Evolutionary conservation across 2,113 vertebrate species (phyloP).

Genomic region (Upupa epops): DNA sequence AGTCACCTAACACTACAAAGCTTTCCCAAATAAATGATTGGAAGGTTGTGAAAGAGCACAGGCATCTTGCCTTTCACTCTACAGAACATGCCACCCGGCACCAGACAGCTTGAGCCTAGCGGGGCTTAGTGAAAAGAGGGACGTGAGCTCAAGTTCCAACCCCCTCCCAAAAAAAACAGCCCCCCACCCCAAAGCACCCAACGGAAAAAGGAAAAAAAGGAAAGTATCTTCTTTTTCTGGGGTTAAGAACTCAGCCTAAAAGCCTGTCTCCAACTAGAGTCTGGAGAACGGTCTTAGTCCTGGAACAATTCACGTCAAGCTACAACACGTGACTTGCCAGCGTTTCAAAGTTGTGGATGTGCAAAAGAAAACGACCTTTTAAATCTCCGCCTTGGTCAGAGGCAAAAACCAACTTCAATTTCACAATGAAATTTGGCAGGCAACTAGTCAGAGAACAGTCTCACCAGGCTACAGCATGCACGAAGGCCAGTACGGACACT

Average conservation of each 20-base stretch:
- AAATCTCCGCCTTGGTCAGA: neutral
- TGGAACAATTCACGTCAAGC: neutral
- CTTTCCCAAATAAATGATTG: neutral
- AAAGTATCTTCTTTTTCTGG: constrained; percentile 63
- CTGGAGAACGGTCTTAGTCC: neutral
- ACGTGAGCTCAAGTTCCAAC: neutral
- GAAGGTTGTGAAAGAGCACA: neutral
- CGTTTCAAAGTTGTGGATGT: neutral
- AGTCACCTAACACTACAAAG: neutral
- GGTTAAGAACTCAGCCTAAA: constrained; percentile 67
- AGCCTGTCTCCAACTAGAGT: neutral
- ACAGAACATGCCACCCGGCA: neutral
- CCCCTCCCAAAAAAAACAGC: neutral
- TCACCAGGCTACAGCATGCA: neutral
- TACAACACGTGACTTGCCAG: neutral
- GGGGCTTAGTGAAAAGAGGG: neutral
- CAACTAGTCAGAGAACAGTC: constrained; percentile 6
- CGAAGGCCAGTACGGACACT: neutral
- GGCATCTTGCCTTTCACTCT: neutral
- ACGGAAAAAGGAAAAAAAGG: neutral
- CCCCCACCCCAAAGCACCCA: neutral
- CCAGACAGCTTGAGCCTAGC: neutral
- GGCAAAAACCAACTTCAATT: constrained; percentile 57
- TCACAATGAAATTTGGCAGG: constrained; percentile 71
- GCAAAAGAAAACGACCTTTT: constrained; percentile 17